Evolutionary conservation across 2,113 vertebrate genomes (phyloP).

Genomic region (Melanocharis versteri): DNA sequence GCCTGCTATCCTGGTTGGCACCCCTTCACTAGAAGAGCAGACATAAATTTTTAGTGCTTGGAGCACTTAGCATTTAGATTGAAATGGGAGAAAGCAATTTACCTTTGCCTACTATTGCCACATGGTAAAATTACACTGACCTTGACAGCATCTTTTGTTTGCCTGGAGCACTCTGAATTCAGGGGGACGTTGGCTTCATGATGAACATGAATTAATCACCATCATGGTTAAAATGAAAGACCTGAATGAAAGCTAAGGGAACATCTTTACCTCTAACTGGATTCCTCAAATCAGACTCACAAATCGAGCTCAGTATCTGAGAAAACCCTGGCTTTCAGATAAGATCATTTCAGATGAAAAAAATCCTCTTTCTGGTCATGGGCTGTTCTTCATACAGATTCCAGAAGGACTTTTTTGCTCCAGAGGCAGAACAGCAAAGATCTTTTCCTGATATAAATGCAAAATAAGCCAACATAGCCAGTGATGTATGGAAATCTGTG

Average conservation of each 20-base stretch:
- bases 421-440: neutral
- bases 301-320: neutral
- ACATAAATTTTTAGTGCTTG: neutral
- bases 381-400: neutral
- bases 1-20: neutral
- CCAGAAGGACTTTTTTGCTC: neutral
- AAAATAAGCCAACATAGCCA: neutral
- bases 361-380: neutral
- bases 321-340: neutral
- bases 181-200: neutral
- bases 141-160: constrained; percentile 13
- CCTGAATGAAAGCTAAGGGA: neutral
- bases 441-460: neutral
- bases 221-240: neutral
- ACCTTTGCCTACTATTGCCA: neutral
- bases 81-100: constrained; percentile 28
- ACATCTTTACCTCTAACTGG: neutral
- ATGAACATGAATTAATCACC: neutral
- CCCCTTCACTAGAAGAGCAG: neutral
- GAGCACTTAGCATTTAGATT: constrained; percentile 48
- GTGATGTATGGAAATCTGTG: neutral
- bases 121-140: neutral
- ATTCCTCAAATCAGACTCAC: neutral
- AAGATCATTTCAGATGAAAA: neutral
- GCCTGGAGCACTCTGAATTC: neutral